Percentiles rank a stretch among this genome's conserved stretches.
phyloP scores from a whole-genome alignment of 2,888 invertebrate species.

The Amphipyra tragopoginis region DNA sequence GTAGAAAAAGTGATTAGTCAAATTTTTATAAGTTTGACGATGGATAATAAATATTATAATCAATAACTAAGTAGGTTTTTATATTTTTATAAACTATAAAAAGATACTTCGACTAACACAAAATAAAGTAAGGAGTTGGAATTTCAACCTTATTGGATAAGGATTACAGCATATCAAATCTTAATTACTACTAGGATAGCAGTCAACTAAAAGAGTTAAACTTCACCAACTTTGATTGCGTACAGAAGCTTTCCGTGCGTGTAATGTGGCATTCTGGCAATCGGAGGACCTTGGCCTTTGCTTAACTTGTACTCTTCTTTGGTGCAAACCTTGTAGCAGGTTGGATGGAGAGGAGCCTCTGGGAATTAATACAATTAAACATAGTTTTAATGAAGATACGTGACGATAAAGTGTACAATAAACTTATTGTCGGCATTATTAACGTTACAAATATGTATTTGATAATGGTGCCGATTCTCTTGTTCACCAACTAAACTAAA shows the following conservation, averaged over 20 bases:
- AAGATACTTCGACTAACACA: background rate
- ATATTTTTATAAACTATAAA: too few species aligned
- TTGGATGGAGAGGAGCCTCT: slow-evolving; percentile 80
- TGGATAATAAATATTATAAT: too few species aligned
- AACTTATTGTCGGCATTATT: too few species aligned
- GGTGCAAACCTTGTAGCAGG: slow-evolving; percentile 83
- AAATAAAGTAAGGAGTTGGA: slow-evolving; percentile 1
- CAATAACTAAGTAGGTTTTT: too few species aligned
- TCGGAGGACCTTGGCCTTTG: slow-evolving; percentile 65
- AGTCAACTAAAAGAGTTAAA: slow-evolving; percentile 32
- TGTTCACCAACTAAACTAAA: too few species aligned
- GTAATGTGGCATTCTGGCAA: slow-evolving; percentile 70
- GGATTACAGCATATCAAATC: slow-evolving; percentile 54
- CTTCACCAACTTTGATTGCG: slow-evolving; percentile 79
- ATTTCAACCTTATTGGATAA: slow-evolving; percentile 36
- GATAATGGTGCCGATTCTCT: too few species aligned
- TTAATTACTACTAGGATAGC: slow-evolving; percentile 54
- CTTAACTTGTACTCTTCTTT: slow-evolving; percentile 78
- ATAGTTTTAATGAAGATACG: background rate
- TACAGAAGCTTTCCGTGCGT: slow-evolving; percentile 83
- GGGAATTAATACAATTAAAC: slow-evolving; percentile 3
- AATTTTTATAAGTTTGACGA: too few species aligned
- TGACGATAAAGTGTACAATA: too few species aligned
- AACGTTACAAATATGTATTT: too few species aligned
- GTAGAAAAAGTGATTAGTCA: too few species aligned